Evolutionary conservation across 2,797 vertebrate species (phyloP).

Genomic region (Dendrocincla fuliginosa): DNA sequence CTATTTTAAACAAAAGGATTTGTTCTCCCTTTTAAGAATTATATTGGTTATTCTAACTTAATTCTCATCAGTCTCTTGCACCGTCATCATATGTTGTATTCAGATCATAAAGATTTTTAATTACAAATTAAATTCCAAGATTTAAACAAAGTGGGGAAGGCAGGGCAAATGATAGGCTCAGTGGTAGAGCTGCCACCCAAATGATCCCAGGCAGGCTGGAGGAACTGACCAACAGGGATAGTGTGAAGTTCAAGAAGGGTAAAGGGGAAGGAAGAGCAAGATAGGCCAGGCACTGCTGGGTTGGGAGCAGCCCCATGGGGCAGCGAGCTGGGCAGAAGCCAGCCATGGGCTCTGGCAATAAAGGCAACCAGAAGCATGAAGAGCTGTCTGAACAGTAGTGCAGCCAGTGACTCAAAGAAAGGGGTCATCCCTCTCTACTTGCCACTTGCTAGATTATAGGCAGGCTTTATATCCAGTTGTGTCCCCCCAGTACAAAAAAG

Average conservation of each 20-base stretch:
- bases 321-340: neutral
- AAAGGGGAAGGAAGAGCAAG: neutral
- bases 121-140: neutral
- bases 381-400: neutral
- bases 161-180: neutral
- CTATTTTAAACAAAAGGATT: neutral
- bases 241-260: neutral
- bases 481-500: neutral
- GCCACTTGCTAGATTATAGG: neutral
- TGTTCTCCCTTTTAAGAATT: neutral
- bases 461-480: neutral
- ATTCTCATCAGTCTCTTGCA: neutral
- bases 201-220: neutral
- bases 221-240: neutral
- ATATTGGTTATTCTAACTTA: neutral
- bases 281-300: accelerated
- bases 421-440: neutral
- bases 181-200: neutral
- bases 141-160: neutral
- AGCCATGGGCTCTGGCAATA: neutral
- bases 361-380: accelerated
- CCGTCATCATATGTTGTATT: neutral
- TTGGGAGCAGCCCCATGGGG: neutral
- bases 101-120: neutral
- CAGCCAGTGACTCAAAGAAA: neutral